Conservation (phyloP, 92 coral and sea anemone genomes). For the Zoanthus sansibaricus region DNA sequence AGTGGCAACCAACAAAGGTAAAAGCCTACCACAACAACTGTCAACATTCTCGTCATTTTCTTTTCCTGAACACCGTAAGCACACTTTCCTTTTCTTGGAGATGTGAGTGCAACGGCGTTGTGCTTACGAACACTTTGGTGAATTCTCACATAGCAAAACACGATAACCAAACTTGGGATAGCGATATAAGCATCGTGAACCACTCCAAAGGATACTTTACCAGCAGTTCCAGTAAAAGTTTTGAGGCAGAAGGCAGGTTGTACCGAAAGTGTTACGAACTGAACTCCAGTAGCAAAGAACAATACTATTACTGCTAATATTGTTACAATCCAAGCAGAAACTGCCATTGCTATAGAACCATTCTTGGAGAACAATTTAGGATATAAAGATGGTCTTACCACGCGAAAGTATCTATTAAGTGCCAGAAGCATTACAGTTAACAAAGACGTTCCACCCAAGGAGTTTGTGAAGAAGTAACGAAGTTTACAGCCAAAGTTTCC, state of each 20-base stretch:
- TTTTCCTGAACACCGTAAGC: conserved; percentile 19
- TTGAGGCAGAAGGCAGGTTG: conserved; percentile 26
- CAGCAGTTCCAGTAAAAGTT: neutral
- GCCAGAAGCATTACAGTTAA: conserved; percentile 38
- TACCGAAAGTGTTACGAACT: neutral
- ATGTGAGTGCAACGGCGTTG: neutral
- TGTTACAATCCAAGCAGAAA: conserved; percentile 27
- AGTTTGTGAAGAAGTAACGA: conserved; percentile 22
- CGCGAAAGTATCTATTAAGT: conserved; percentile 29
- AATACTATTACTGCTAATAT: neutral
- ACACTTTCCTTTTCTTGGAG: conserved; percentile 12
- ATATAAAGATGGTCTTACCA: conserved; percentile 24
- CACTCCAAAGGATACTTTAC: neutral
- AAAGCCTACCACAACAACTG: conserved; percentile 28
- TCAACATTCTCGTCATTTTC: conserved; percentile 22
- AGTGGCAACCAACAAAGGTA: conserved; percentile 37
- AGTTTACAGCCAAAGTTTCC: conserved; percentile 30
- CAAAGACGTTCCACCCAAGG: conserved; percentile 28
- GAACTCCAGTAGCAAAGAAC: conserved; percentile 35
- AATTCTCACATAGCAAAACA: conserved; percentile 8
- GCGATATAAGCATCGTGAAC: conserved; percentile 22
- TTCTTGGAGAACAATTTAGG: conserved; percentile 17
- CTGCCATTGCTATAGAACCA: neutral
- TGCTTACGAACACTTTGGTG: conserved; percentile 13
- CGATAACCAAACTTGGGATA: conserved; percentile 1